These are phyloP conservation scores for Dasypolia templi DNA, from an alignment of 2,888 invertebrate species.

Conservation along the genomic window DNA sequence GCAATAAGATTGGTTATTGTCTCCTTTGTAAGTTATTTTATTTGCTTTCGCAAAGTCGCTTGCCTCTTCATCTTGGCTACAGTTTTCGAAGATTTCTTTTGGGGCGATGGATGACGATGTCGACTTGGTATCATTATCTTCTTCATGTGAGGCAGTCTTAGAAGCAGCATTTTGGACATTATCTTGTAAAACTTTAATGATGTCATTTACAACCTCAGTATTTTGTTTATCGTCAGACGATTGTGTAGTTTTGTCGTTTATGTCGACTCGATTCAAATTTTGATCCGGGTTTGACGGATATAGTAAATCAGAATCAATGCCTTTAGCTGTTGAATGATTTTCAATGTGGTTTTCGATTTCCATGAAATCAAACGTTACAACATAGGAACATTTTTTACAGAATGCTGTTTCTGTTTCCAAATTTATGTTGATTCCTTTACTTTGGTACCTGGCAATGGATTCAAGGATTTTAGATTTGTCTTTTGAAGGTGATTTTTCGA, in stretches of 20 bases:
- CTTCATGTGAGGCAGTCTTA: not conserved
- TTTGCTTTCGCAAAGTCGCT: conserved; percentile 40
- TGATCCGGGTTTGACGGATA: conserved; percentile 47
- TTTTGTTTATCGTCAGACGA: not conserved
- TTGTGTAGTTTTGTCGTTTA: conserved; percentile 44
- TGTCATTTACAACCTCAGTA: not conserved
- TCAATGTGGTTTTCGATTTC: conserved; percentile 64
- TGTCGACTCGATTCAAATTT: conserved; percentile 46
- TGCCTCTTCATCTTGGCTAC: not conserved
- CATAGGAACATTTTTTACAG: conserved; percentile 63
- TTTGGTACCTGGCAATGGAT: conserved; percentile 56
- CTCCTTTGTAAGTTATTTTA: conserved; percentile 43
- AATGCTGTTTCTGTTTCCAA: conserved; percentile 64
- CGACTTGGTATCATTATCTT: not conserved
- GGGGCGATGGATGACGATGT: not conserved
- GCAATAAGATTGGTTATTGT: conserved; percentile 50
- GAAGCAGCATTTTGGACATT: not conserved
- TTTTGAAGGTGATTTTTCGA: conserved; percentile 28
- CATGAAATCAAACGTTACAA: conserved; percentile 53
- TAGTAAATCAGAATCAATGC: conserved; percentile 28
- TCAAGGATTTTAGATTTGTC: conserved; percentile 61
- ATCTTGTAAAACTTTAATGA: not conserved
- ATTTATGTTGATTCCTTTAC: conserved; percentile 66
- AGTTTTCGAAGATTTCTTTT: not conserved
- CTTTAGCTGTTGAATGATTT: conserved; percentile 35